phyloP scores from a whole-genome alignment of 2,797 vertebrate genomes.

The Gymnoscopelus microlampas region DNA sequence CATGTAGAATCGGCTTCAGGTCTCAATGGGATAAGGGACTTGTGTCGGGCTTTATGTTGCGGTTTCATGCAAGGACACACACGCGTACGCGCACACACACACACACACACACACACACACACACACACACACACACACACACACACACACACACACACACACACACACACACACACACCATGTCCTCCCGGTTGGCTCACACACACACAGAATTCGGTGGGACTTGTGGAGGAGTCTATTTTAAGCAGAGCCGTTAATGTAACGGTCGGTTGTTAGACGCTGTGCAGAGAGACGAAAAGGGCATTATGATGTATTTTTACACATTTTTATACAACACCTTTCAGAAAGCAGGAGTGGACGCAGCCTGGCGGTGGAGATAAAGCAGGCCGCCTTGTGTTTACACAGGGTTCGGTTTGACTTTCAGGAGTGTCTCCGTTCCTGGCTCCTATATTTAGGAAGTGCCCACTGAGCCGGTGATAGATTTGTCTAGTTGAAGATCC shows the following conservation, averaged over 20 bases:
- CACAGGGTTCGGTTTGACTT: slow-evolving; percentile 85
- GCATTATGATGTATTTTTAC: slow-evolving; percentile 60
- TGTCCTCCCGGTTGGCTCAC: slow-evolving; percentile 28
- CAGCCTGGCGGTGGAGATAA: slow-evolving; percentile 74
- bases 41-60: slow-evolving; percentile 15
- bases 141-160: no score
- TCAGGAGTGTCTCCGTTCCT: slow-evolving; percentile 80
- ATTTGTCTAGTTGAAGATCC: slow-evolving; percentile 77
- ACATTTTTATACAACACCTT: slow-evolving; percentile 74
- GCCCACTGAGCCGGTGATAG: slow-evolving; percentile 81
- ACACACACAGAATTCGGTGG: slow-evolving; percentile 26
- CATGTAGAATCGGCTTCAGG: no score
- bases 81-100: no score
- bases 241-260: slow-evolving; percentile 47
- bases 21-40: slow-evolving; percentile 38
- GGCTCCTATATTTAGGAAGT: slow-evolving; percentile 85
- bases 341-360: slow-evolving; percentile 80
- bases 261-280: slow-evolving; percentile 56
- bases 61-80: neutral
- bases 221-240: slow-evolving; percentile 49
- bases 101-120: no score
- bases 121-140: no score
- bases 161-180: neutral
- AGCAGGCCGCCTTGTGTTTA: slow-evolving; percentile 84
- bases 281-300: slow-evolving; percentile 70